phyloP scores from a whole-genome alignment of 1,140 invertebrate genomes.

The Dendroctonus valens region DNA sequence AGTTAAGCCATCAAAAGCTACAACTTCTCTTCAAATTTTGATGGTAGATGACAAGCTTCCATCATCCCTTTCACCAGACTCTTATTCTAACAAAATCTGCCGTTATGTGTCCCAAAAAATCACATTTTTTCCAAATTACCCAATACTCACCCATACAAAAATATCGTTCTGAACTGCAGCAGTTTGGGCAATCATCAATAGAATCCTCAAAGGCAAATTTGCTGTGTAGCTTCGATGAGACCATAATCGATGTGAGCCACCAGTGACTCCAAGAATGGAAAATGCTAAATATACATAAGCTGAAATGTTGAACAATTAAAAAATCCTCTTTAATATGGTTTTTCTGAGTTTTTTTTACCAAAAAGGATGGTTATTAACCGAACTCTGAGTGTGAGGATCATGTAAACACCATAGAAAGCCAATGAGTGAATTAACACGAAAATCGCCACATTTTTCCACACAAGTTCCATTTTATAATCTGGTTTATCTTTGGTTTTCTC shows the following conservation, averaged over 20 bases:
- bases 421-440: slow-evolving; percentile 4
- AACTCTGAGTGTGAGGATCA: not conserved
- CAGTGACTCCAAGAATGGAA: slow-evolving; percentile 64
- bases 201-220: slow-evolving; percentile 63
- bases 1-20: too few species aligned
- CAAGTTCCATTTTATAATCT: slow-evolving; percentile 6
- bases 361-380: not conserved
- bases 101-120: too few species aligned
- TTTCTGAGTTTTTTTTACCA: slow-evolving; percentile 1
- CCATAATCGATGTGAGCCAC: slow-evolving; percentile 82
- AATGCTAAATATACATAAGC: not conserved
- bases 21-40: too few species aligned
- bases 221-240: slow-evolving; percentile 81
- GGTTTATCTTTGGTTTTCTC: not conserved
- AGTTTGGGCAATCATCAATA: slow-evolving; percentile 48
- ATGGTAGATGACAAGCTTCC: too few species aligned
- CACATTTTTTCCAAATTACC: too few species aligned
- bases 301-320: not conserved
- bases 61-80: too few species aligned
- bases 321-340: not conserved
- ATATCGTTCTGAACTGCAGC: slow-evolving; percentile 69
- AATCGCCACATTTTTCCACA: not conserved
- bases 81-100: too few species aligned
- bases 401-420: not conserved
- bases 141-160: slow-evolving; percentile 62